Evolutionary conservation across 2,113 vertebrate genomes (phyloP).

Genomic region (Tyto alba): DNA sequence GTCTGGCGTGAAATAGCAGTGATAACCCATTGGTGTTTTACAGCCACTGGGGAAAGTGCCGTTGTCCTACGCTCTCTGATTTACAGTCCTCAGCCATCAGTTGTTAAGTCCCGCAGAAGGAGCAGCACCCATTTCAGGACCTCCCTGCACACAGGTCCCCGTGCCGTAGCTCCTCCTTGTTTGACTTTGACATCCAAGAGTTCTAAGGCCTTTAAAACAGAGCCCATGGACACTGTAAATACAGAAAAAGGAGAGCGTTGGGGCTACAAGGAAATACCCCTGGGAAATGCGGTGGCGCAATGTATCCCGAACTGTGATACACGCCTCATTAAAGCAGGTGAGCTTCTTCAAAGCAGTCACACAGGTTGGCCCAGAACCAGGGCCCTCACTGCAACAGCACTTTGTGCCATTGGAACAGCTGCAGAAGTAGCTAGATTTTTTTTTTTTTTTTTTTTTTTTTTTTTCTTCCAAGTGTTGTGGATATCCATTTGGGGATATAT

Average conservation of each 20-base stretch:
- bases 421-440: neutral
- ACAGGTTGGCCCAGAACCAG: conserved; percentile 24
- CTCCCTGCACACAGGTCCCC: neutral
- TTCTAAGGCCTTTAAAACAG: neutral
- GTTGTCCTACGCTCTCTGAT: neutral
- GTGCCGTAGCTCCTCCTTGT: neutral
- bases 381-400: neutral
- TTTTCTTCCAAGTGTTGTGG: no score
- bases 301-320: neutral
- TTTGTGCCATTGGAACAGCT: neutral
- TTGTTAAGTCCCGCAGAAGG: neutral
- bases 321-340: neutral
- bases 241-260: neutral
- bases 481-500: neutral
- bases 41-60: neutral
- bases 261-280: neutral
- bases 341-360: conserved; percentile 21
- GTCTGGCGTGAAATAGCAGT: neutral
- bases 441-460: neutral
- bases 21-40: neutral
- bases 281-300: neutral
- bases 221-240: neutral
- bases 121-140: neutral
- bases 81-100: neutral
- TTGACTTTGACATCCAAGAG: neutral